Evolutionary conservation across 2,888 invertebrate species (phyloP), one percentile per base, ranked within the genome.

Genomic region (Clanis bilineata): DNA sequence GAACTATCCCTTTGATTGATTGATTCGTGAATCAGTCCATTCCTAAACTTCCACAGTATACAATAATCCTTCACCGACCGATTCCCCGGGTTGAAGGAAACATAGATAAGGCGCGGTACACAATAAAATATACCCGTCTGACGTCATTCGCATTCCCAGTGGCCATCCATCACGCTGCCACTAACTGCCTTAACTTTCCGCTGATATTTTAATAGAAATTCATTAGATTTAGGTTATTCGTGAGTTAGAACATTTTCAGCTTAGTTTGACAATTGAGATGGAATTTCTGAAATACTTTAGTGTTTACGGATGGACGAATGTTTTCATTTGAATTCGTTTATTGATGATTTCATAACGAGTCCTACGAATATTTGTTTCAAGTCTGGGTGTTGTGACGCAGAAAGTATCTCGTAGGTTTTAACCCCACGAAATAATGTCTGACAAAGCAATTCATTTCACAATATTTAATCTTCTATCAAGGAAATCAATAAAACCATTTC

Each of bases 111-210:
- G 36, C 55, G 36, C 47, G 41, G 47, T 70, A 68, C 64, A 72
- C 66, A 72, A 66, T 66, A 70, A 69, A 68, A 64, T 69, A 64
- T 66, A 69, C 65, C 63, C 68, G 57, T 57, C 57, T 64, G 66
- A 63, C 66, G 77, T 78, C 76, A 72, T 62, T 60, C 62, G 65
- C 72, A 75, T 74, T 74, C 76, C 77, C 71, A 61, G 64, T 62
- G 76, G 73, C 79, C 69, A 80, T 80, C 78, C 74, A 80, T 80
- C 80, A 80, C 63, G 61, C 65, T 64, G 71, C 65, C 69, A 70
- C 69, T 68, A 68, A 64, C 71, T 66, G 69, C 67, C 70, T 66
- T 71, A 78, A 77, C 69, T 77, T 68, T 72, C 66, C 62, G 59
- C 64, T 63, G 59, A 65, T 67, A 74, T 74, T 76, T 71, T 72